Percentiles rank a stretch among this genome's conserved stretches.
Conservation (phyloP, 1,140 invertebrate genomes). For the Ceratina japonica region DNA sequence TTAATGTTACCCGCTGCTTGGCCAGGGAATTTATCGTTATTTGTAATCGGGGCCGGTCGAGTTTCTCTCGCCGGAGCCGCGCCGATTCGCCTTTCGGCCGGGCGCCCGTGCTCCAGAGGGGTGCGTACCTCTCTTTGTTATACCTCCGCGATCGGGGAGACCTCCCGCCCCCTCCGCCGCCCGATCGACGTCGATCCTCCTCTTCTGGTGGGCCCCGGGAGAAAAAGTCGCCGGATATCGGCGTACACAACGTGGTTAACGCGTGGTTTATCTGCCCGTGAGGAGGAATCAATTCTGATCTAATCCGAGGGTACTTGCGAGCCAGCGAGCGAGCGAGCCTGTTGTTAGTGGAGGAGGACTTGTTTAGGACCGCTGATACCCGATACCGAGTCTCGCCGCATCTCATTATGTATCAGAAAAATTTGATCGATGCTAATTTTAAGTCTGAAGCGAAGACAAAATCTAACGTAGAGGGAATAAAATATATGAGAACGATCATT, state of each 20-base stretch:
- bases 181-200: background rate
- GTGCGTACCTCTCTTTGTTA: background rate
- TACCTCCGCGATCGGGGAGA: background rate
- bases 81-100: slow-evolving; percentile 37
- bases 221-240: slow-evolving; percentile 13
- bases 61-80: slow-evolving; percentile 37
- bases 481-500: background rate
- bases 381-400: background rate
- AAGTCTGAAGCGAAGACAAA: no score
- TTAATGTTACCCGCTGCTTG: slow-evolving; percentile 73
- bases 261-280: slow-evolving; percentile 7
- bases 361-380: no score
- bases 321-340: no score
- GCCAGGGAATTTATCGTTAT: slow-evolving; percentile 75
- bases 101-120: slow-evolving; percentile 8
- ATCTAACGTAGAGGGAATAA: background rate
- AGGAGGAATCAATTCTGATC: slow-evolving; percentile 27
- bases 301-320: slow-evolving; percentile 2
- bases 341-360: background rate
- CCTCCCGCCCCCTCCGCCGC: background rate
- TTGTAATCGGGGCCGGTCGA: slow-evolving; percentile 68
- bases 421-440: background rate
- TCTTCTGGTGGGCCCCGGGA: background rate
- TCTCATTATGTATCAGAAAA: background rate
- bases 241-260: slow-evolving; percentile 14